Evolutionary conservation across 2,113 vertebrate genomes (phyloP).

Genomic region (Tricholaema leucomelas): DNA sequence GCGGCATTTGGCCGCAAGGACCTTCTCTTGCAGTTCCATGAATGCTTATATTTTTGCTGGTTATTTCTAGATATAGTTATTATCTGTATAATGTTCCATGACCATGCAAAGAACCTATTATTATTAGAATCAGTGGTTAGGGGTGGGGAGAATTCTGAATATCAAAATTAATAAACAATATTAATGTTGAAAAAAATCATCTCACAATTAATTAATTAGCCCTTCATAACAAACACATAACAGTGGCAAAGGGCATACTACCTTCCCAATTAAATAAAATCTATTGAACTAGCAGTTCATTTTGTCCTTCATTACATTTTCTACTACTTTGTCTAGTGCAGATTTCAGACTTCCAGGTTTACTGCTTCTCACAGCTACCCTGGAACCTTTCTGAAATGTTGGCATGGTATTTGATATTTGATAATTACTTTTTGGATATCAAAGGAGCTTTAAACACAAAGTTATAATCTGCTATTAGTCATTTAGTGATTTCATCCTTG

Average conservation of each 20-base stretch:
- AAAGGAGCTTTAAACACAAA: neutral
- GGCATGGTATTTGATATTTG: neutral
- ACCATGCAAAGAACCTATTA: too few species aligned
- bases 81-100: too few species aligned
- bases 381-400: neutral
- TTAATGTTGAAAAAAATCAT: too few species aligned
- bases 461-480: neutral
- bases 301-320: neutral
- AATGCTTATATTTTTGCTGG: too few species aligned
- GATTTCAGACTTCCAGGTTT: neutral
- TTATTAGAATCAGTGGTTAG: too few species aligned
- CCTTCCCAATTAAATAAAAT: slow-evolving; percentile 1
- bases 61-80: too few species aligned
- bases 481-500: neutral
- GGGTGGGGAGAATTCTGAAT: too few species aligned
- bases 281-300: neutral
- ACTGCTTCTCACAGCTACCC: neutral
- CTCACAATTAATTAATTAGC: too few species aligned
- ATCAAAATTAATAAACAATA: too few species aligned
- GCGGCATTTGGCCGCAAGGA: too few species aligned
- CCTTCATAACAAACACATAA: too few species aligned
- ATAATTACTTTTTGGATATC: neutral
- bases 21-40: too few species aligned
- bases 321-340: neutral
- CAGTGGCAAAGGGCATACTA: neutral